Evolutionary conservation across 2,888 invertebrate genomes (phyloP).

Genomic region (Pseudolycoriella hygida): DNA sequence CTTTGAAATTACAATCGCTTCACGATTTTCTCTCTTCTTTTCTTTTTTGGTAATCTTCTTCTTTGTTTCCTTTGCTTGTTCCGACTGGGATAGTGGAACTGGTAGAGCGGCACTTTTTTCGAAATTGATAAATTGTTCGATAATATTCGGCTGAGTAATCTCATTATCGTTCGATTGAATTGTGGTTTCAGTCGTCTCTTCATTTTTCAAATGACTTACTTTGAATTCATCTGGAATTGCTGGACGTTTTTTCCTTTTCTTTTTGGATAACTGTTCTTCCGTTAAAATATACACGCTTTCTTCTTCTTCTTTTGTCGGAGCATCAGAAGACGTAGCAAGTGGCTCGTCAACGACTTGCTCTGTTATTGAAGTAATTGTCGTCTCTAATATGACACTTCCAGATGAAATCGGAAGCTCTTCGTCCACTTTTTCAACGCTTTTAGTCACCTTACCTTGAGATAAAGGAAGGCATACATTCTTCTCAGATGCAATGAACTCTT

Average conservation of each 20-base stretch:
- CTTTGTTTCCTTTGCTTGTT: no score
- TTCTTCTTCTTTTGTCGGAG: constrained; percentile 1
- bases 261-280: constrained; percentile 13
- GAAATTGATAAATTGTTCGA: no score
- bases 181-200: no score
- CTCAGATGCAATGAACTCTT: background rate
- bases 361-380: constrained; percentile 6
- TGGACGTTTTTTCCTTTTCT: constrained; percentile 26
- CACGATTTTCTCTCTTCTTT: no score
- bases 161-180: no score
- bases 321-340: constrained; percentile 20
- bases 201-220: constrained; percentile 3
- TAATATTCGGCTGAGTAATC: no score
- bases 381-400: constrained; percentile 3
- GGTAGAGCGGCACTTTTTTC: no score
- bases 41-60: no score
- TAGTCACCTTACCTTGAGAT: background rate
- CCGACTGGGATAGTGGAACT: no score
- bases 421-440: background rate
- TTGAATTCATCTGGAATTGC: constrained; percentile 24
- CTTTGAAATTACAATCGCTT: no score
- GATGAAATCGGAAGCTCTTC: constrained; percentile 7
- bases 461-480: background rate
- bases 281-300: background rate
- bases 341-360: constrained; percentile 8